phyloP scores from a whole-genome alignment of 2,797 vertebrate species.

The Sebastolobus alascanus region DNA sequence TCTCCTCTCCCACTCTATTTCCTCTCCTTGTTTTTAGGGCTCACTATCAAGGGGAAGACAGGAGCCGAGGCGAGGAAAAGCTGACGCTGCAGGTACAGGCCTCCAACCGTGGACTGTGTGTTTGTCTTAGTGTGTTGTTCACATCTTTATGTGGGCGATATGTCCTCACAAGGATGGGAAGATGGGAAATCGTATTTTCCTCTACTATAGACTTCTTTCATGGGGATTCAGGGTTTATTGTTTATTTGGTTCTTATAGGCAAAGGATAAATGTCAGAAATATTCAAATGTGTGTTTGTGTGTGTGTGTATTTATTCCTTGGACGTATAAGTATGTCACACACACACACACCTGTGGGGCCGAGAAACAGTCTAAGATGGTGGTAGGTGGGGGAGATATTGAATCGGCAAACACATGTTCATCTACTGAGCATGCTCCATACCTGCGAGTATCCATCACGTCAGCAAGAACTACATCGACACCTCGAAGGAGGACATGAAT shows the following conservation, averaged over 20 bases:
- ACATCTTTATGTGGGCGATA: slow-evolving; percentile 22
- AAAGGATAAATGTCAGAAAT: slow-evolving; percentile 12
- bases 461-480: slow-evolving; percentile 30
- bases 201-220: not conserved
- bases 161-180: slow-evolving; percentile 29
- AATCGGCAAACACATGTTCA: slow-evolving; percentile 4
- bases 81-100: slow-evolving; percentile 74
- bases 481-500: slow-evolving; percentile 31
- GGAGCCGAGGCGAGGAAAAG: slow-evolving; percentile 50
- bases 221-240: not conserved
- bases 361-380: not conserved
- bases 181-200: slow-evolving; percentile 9
- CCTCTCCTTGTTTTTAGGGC: slow-evolving; percentile 72
- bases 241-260: slow-evolving; percentile 1
- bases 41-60: slow-evolving; percentile 67
- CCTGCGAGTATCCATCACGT: slow-evolving; percentile 17
- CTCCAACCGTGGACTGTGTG: slow-evolving; percentile 43
- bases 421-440: slow-evolving; percentile 2
- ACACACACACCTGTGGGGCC: slow-evolving; percentile 11
- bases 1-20: slow-evolving; percentile 73
- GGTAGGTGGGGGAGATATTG: not conserved
- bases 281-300: not conserved
- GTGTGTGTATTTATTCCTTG: not conserved
- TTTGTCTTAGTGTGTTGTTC: slow-evolving; percentile 35
- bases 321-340: not conserved